Conservation (phyloP, 2,888 invertebrate species). For the Lathronympha strigana region DNA sequence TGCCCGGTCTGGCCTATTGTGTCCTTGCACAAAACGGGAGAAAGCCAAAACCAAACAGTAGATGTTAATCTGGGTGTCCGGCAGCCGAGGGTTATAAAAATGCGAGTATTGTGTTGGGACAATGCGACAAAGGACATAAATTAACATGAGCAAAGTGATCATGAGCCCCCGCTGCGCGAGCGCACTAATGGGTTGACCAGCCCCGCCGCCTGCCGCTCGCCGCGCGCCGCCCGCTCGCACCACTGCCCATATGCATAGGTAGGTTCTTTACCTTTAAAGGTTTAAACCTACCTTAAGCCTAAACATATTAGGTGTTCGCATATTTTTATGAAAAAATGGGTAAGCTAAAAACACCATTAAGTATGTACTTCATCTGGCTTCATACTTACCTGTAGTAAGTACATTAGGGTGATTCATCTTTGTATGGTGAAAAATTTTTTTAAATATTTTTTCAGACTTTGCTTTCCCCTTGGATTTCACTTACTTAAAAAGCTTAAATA, state of each 20-base stretch:
- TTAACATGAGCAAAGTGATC: slow-evolving; percentile 82
- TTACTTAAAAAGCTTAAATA: too few species aligned
- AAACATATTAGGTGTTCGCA: too few species aligned
- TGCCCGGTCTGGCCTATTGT: slow-evolving; percentile 74
- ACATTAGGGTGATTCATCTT: too few species aligned
- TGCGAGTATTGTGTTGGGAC: slow-evolving; percentile 69
- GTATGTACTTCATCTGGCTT: too few species aligned
- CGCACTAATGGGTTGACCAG: slow-evolving; percentile 79
- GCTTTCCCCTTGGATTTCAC: too few species aligned
- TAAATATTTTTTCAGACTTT: too few species aligned
- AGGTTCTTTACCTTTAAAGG: neutral
- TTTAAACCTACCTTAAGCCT: too few species aligned
- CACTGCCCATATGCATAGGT: too few species aligned
- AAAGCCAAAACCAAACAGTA: slow-evolving; percentile 74
- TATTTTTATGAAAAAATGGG: too few species aligned
- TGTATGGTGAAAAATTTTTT: too few species aligned
- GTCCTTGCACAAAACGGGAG: slow-evolving; percentile 79
- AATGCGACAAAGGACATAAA: slow-evolving; percentile 83
- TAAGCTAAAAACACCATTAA: too few species aligned
- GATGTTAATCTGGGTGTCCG: slow-evolving; percentile 83
- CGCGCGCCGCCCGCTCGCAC: neutral
- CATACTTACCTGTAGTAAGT: too few species aligned
- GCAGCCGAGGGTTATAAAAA: slow-evolving; percentile 79
- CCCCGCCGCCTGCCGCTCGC: slow-evolving; percentile 44
- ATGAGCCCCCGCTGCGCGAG: slow-evolving; percentile 73